Percentiles rank a stretch among this genome's conserved stretches.
Evolutionary conservation across 2,888 invertebrate species (phyloP).

Genomic region (Zelleria hepariella): DNA sequence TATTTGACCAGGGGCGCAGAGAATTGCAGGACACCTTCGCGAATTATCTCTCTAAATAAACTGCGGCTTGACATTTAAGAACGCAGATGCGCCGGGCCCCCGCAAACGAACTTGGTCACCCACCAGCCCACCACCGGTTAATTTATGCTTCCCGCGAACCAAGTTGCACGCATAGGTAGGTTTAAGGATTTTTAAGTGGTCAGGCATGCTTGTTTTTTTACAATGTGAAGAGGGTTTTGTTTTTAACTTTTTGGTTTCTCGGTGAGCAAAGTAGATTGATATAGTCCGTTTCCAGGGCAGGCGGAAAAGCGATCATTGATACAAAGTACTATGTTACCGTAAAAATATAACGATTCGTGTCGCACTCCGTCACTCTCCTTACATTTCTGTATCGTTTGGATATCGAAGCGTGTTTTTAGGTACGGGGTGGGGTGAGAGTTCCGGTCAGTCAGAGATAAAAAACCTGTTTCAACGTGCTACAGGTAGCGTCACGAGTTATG

Average conservation of each 20-base stretch:
- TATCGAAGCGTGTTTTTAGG: too few species aligned
- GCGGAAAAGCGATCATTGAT: too few species aligned
- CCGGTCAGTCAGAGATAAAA: too few species aligned
- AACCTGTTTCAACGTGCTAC: too few species aligned
- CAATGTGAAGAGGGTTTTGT: not conserved
- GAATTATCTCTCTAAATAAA: conserved; percentile 63
- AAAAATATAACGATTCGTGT: too few species aligned
- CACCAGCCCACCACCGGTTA: conserved; percentile 40
- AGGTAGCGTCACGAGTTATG: too few species aligned
- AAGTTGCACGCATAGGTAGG: conserved; percentile 29
- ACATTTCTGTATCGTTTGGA: too few species aligned
- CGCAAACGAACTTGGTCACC: conserved; percentile 9
- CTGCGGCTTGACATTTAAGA: conserved; percentile 57
- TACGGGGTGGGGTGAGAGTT: too few species aligned
- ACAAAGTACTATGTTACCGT: too few species aligned
- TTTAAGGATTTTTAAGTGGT: conserved; percentile 11
- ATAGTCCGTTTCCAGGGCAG: too few species aligned
- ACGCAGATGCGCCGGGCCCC: conserved; percentile 47
- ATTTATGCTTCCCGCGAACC: conserved; percentile 46
- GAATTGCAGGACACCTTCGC: conserved; percentile 36
- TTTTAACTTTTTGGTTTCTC: not conserved
- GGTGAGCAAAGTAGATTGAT: too few species aligned
- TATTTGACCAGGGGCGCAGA: conserved; percentile 26
- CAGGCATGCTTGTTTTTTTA: conserved; percentile 6
- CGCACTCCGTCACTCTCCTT: too few species aligned